Evolutionary conservation across 2,797 vertebrate species (phyloP), one percentile per base, ranked within the genome.

Genomic region (Alca torda): DNA sequence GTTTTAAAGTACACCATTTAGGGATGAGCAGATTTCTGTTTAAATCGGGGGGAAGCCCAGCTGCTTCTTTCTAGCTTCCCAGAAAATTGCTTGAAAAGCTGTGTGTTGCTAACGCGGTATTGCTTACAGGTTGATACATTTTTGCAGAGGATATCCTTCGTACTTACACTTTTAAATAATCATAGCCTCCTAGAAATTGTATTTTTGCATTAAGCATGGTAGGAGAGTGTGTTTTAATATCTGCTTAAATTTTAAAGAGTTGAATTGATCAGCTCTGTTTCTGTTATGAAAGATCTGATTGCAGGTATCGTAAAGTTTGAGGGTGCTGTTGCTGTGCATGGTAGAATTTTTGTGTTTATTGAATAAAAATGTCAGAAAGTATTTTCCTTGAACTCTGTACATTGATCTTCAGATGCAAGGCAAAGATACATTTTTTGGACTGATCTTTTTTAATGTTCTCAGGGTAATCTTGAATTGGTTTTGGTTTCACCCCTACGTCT

Each of bases 301-400:
- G 4, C 31, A 9, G 0, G 0, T 83, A 15, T 59, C 3, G 0
- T 51, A n/a, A 57, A 20, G 26, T 41, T 61, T 43, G 53, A 60
- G 16, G 25, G 23, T 75, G 54, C 37, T 63, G 0, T 57, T 7
- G 1, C 61, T 67, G 8, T 74, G 19, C 21, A 2, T 50, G 61
- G 61, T 53, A 73, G 25, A 57, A 63, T 30, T 54, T 87, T 59
- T 60, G 12, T 0, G 31, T 78, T 95, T 75, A 61, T 28, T 60
- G 46, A 81, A 16, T 73, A 54, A 80, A 74, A 89, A 65, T 45
- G 23, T 53, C 37, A 30, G 53, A 35, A 69, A 79, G 12, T 72
- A 30, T 88, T 87, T 87, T 93, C 41, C 7, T 93, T 69, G 35
- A 80, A 65, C 17, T 87, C 45, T 64, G 5, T 79, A 17, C 5